Evolutionary conservation across 2,888 invertebrate genomes (phyloP).

Genomic region (Leucophenga maculata): DNA sequence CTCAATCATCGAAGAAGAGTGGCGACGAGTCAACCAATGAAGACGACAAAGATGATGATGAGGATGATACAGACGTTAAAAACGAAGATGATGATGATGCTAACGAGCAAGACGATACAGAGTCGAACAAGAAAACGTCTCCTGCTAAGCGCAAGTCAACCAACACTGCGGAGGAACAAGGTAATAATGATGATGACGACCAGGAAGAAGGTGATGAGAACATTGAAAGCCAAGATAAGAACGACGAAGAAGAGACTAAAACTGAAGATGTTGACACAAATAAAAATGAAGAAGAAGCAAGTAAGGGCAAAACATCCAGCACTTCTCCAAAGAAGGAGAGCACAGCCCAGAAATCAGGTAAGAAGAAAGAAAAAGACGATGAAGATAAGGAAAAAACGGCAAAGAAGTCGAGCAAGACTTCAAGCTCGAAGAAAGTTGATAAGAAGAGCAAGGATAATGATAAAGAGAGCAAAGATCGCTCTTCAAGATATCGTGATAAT

Average conservation of each 20-base stretch:
- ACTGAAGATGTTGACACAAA: slow-evolving; percentile 72
- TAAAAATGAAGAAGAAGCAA: slow-evolving; percentile 49
- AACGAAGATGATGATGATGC: slow-evolving; percentile 55
- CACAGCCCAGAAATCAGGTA: slow-evolving; percentile 63
- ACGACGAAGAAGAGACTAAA: slow-evolving; percentile 60
- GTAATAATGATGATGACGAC: slow-evolving; percentile 48
- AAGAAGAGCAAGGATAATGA: slow-evolving; percentile 69
- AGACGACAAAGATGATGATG: slow-evolving; percentile 69
- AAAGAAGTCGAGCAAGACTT: slow-evolving; percentile 45
- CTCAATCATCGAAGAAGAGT: slow-evolving; percentile 51
- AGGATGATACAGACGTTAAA: slow-evolving; percentile 33
- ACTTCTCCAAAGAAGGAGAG: slow-evolving; percentile 43
- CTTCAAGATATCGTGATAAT: slow-evolving; percentile 59
- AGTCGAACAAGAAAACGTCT: slow-evolving; percentile 39
- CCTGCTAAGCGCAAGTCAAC: slow-evolving; percentile 41
- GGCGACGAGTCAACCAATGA: slow-evolving; percentile 47
- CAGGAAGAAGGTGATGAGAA: slow-evolving; percentile 50
- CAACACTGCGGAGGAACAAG: slow-evolving; percentile 19
- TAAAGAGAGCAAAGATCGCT: slow-evolving; percentile 59
- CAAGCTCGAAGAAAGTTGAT: slow-evolving; percentile 53
- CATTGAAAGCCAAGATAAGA: slow-evolving; percentile 54
- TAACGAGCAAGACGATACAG: slow-evolving; percentile 25
- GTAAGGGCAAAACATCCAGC: no score
- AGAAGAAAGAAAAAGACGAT: slow-evolving; percentile 70
- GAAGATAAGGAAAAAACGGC: slow-evolving; percentile 64